Base-by-base conservation (phyloP, 2,888 invertebrate genomes). In the Dioctria rufipes region DNA sequence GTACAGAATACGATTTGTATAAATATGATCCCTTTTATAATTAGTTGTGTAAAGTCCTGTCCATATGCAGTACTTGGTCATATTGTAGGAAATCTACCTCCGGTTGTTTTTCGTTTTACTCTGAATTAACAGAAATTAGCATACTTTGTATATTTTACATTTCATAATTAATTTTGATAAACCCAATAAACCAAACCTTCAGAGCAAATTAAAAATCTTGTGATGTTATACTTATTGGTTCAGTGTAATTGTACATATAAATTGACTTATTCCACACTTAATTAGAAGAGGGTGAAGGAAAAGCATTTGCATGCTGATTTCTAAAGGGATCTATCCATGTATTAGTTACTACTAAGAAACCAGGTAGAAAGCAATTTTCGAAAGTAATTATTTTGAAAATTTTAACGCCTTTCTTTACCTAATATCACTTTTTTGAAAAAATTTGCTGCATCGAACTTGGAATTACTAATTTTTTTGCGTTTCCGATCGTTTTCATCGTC, bases 331-430 rank as follows among this genome's bases (percentile, higher is more conserved):
- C 58, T 73, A 73, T 42, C 58, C 58, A 11, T 39, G 37, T 73
- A 73, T 73, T 73, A 73, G 73, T 73, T 54, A 73, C 42, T 73
- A 58, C 73, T 73, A 73, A 58, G 69, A 69, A 60, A 54, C 39
- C 25, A 37, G 73, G 73, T 5, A 40, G 13, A 40, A 61, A 63
- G 63, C 63, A 43, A n/a, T 66, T 37, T 42, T 85, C 84, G 58
- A 84, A 84, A 80, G 84, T 85, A 80, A 85, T 85, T 46, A 84
- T 25, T 25, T 25, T 84, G 66, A 84, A 84, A 81, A 84, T 84
- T 84, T 80, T 84, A 83, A 81, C 84, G 54, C 54, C 4, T 4
- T 81, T 85, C 63, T 88, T 90, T 90, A 90, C 90, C 90, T 90
- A 90, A 86, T 83, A 85, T 84, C 84, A 79, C 39, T 54, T 86